These are phyloP conservation scores for Shargacucullia verbasci DNA, from an alignment of 2,888 invertebrate genomes.

Conservation along the genomic window DNA sequence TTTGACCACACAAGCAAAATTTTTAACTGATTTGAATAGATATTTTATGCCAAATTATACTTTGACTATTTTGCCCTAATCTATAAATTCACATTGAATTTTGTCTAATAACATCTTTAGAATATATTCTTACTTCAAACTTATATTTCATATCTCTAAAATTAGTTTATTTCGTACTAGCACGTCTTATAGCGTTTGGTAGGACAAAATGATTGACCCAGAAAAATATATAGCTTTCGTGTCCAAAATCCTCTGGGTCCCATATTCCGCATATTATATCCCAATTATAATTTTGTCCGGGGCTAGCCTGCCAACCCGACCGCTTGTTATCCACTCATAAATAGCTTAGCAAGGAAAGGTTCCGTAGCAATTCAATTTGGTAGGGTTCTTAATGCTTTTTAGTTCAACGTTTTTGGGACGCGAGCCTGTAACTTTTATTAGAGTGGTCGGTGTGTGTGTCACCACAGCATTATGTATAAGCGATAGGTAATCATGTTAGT, in stretches of 20 bases:
- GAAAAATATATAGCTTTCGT: conserved; percentile 64
- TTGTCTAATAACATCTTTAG: too few species aligned
- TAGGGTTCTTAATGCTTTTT: conserved; percentile 78
- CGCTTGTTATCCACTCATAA: conserved; percentile 81
- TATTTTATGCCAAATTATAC: too few species aligned
- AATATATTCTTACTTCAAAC: not conserved
- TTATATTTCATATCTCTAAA: conserved; percentile 10
- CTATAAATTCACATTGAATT: too few species aligned
- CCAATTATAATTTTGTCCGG: conserved; percentile 84
- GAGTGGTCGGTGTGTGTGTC: conserved; percentile 52
- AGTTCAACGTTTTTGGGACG: conserved; percentile 73
- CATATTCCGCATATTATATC: conserved; percentile 79
- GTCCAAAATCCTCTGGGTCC: conserved; percentile 69
- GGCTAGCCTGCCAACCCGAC: conserved; percentile 63
- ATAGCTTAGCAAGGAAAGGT: conserved; percentile 83
- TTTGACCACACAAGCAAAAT: not conserved
- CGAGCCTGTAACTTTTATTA: conserved; percentile 72
- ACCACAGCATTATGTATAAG: conserved; percentile 39
- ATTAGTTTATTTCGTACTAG: conserved; percentile 29
- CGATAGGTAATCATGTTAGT: conserved; percentile 42
- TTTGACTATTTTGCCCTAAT: too few species aligned
- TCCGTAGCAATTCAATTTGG: conserved; percentile 81
- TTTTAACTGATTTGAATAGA: not conserved
- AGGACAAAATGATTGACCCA: conserved; percentile 67
- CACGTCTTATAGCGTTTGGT: conserved; percentile 34